phyloP scores from a whole-genome alignment of 1,140 invertebrate species.

The Drosophila arizonae region DNA sequence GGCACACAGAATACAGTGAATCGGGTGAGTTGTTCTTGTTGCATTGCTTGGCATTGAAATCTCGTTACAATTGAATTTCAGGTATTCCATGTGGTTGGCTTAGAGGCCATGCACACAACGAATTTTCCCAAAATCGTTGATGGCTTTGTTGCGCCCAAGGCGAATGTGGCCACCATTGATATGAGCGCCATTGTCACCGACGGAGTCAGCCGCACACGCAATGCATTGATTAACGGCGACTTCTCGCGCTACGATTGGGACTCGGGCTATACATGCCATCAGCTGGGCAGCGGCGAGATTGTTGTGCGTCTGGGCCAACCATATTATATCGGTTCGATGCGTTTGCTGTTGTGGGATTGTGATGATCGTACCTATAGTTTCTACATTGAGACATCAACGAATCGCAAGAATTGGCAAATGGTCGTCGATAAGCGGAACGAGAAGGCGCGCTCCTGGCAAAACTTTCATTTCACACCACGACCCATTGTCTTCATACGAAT shows the following conservation, averaged over 20 bases:
- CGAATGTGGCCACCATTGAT: constrained; percentile 96
- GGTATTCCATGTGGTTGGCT: constrained; percentile 96
- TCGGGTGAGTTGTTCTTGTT: constrained; percentile 84
- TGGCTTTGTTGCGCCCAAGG: constrained; percentile 91
- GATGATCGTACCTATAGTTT: constrained; percentile 98
- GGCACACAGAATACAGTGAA: constrained; percentile 98
- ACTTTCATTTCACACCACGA: constrained; percentile 90
- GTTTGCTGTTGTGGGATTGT: constrained; percentile 98
- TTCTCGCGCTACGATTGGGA: constrained; percentile 98
- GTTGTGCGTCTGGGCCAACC: constrained; percentile 98
- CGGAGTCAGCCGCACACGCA: constrained; percentile 94
- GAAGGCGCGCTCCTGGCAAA: constrained; percentile 92
- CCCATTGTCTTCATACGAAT: constrained; percentile 97
- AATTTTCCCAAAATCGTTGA: constrained; percentile 89
- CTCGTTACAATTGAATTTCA: constrained; percentile 55
- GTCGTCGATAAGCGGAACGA: constrained; percentile 88
- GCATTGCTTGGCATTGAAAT: neutral
- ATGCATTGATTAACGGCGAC: constrained; percentile 98
- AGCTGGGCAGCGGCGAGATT: constrained; percentile 97
- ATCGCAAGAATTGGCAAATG: constrained; percentile 94
- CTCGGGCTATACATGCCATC: constrained; percentile 98
- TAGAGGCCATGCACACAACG: constrained; percentile 94
- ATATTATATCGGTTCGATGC: constrained; percentile 95
- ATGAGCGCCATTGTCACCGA: constrained; percentile 96
- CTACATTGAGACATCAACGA: constrained; percentile 97